Evolutionary conservation across 2,888 invertebrate genomes (phyloP).

Genomic region (Tromatobia lineatoria): DNA sequence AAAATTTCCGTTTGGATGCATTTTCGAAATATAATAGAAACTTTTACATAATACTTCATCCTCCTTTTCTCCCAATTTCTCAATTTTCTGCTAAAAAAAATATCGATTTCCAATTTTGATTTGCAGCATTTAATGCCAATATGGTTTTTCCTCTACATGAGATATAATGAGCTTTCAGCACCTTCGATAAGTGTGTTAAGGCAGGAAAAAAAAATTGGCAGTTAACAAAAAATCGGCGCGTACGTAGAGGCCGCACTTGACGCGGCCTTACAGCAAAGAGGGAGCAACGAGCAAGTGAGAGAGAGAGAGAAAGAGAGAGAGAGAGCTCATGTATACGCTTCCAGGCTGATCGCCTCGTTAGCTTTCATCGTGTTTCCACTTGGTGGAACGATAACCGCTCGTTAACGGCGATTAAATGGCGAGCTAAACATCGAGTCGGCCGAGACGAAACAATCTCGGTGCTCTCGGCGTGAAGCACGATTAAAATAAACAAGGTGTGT

Average conservation of each 20-base stretch:
- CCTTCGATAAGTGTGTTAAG: neutral
- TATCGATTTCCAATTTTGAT: neutral
- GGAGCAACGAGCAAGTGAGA: slow-evolving; percentile 59
- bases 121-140: neutral
- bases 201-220: neutral
- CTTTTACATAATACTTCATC: too few relatives aligned
- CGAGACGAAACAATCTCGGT: slow-evolving; percentile 83
- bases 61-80: too few relatives aligned
- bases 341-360: slow-evolving; percentile 80
- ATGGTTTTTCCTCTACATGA: neutral
- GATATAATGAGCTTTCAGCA: neutral
- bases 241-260: slow-evolving; percentile 9
- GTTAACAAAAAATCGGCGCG: neutral
- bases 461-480: slow-evolving; percentile 75
- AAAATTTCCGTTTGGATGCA: too few relatives aligned
- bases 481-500: slow-evolving; percentile 78
- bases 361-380: slow-evolving; percentile 81
- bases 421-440: slow-evolving; percentile 80
- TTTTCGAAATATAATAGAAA: too few relatives aligned
- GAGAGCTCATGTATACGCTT: slow-evolving; percentile 70
- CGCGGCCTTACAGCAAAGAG: slow-evolving; percentile 22
- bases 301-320: slow-evolving; percentile 65
- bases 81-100: neutral
- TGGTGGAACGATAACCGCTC: slow-evolving; percentile 82
- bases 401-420: slow-evolving; percentile 83